A percentile compares a stretch with the other conserved stretches of the same genome.
Evolutionary conservation across 2,888 invertebrate species (phyloP).

Genomic region (Neoitamus cyanurus): DNA sequence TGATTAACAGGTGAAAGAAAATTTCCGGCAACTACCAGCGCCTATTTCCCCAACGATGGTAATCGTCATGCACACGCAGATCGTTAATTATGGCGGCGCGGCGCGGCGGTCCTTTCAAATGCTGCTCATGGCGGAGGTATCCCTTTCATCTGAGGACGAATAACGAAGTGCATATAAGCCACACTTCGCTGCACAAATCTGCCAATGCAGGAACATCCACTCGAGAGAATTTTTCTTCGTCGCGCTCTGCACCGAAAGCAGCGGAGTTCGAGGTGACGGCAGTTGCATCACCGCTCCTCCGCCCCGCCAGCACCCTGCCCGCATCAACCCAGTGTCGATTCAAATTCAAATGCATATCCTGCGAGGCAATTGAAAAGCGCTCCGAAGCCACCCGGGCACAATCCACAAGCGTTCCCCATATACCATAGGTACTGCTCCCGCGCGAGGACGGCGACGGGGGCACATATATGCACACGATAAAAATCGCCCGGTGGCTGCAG

Average conservation of each 20-base stretch:
- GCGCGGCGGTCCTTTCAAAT: neutral
- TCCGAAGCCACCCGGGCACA: neutral
- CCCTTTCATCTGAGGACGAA: neutral
- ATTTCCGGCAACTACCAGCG: neutral
- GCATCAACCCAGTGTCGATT: conserved; percentile 25
- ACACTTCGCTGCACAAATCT: conserved; percentile 2
- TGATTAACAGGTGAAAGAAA: neutral
- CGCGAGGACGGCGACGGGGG: neutral
- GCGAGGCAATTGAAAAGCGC: conserved; percentile 40
- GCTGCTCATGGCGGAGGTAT: neutral
- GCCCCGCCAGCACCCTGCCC: conserved; percentile 19
- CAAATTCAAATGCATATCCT: conserved; percentile 36
- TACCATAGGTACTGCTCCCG: neutral
- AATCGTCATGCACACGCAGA: neutral
- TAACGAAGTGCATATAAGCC: conserved; percentile 26
- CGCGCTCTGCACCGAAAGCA: neutral
- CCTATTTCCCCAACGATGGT: neutral
- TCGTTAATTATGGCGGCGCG: neutral
- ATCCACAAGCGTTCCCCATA: neutral
- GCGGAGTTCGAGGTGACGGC: neutral
- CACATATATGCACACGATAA: neutral
- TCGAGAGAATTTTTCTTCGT: neutral
- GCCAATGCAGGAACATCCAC: conserved; percentile 2
- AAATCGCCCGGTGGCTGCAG: conserved; percentile 29
- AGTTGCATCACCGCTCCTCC: conserved; percentile 3